Percentiles rank a stretch among this genome's conserved stretches.
Evolutionary conservation across 2,797 vertebrate genomes (phyloP).

Genomic region (Echeneis naucrates): DNA sequence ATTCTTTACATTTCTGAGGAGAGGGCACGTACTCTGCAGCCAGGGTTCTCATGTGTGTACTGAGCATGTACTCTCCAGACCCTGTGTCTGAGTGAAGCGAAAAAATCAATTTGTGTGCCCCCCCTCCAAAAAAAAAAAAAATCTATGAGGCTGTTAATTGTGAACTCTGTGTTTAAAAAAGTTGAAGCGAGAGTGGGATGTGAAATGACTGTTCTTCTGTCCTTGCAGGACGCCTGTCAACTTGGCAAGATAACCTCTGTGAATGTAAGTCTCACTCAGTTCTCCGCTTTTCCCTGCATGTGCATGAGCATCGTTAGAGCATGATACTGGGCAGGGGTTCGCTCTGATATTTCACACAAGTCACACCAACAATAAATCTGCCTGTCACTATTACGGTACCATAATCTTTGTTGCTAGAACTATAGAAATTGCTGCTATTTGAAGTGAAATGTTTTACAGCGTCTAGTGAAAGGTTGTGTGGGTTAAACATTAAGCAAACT

Average conservation of each 20-base stretch:
- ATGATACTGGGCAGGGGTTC: constrained; percentile 12
- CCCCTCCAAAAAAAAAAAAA: constrained; percentile 52
- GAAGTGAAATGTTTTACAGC: background rate
- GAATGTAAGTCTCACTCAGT: constrained; percentile 76
- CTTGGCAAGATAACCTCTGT: constrained; percentile 80
- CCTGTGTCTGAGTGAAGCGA: constrained; percentile 44
- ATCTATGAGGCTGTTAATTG: constrained; percentile 57
- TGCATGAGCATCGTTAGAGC: constrained; percentile 9
- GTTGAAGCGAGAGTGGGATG: constrained; percentile 34
- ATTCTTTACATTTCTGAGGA: constrained; percentile 68
- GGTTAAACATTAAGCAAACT: background rate
- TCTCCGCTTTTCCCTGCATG: constrained; percentile 29
- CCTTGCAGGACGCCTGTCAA: constrained; percentile 81
- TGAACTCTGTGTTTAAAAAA: constrained; percentile 62
- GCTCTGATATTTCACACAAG: background rate
- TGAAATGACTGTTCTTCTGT: constrained; percentile 63
- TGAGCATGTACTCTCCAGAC: constrained; percentile 60
- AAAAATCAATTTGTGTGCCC: constrained; percentile 81
- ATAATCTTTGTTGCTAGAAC: constrained; percentile 19
- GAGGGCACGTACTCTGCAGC: constrained; percentile 57
- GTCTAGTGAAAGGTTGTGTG: background rate
- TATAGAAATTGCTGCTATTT: background rate
- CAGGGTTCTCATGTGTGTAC: constrained; percentile 52
- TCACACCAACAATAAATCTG: constrained; percentile 12
- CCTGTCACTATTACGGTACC: constrained; percentile 7